Percentiles rank a stretch among this genome's conserved stretches.
Conservation (phyloP, 1,140 invertebrate genomes). For the Drosophila subpulchrella region DNA sequence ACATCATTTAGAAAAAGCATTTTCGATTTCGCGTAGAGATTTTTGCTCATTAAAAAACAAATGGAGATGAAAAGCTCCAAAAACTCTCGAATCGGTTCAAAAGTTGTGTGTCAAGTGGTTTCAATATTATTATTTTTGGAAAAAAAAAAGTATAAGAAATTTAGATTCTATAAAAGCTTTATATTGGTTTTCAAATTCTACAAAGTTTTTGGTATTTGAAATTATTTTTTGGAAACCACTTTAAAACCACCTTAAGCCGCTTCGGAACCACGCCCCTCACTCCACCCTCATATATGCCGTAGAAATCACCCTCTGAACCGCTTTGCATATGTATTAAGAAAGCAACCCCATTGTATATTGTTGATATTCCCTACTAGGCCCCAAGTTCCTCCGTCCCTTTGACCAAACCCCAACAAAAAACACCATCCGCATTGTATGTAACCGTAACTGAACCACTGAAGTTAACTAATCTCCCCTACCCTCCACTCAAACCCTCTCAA, state of each 20-base stretch:
- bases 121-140: not conserved
- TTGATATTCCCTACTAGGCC: not conserved
- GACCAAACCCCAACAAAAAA: constrained; percentile 5
- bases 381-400: constrained; percentile 4
- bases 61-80: not conserved
- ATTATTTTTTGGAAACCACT: not conserved
- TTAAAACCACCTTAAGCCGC: not conserved
- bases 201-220: no score
- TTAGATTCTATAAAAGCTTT: no score
- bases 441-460: constrained; percentile 23
- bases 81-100: constrained; percentile 5
- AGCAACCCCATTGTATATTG: not conserved
- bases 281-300: not conserved
- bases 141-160: no score
- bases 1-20: constrained; percentile 28
- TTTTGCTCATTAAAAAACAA: not conserved
- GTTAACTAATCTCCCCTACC: constrained; percentile 40
- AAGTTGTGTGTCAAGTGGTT: constrained; percentile 3
- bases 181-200: not conserved
- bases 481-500: not conserved
- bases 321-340: constrained; percentile 12
- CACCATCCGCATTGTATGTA: constrained; percentile 21
- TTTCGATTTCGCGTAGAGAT: constrained; percentile 4
- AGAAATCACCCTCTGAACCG: constrained; percentile 1
- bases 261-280: not conserved